Conservation (phyloP, 2,888 invertebrate genomes). For the Dilophus febrilis region DNA sequence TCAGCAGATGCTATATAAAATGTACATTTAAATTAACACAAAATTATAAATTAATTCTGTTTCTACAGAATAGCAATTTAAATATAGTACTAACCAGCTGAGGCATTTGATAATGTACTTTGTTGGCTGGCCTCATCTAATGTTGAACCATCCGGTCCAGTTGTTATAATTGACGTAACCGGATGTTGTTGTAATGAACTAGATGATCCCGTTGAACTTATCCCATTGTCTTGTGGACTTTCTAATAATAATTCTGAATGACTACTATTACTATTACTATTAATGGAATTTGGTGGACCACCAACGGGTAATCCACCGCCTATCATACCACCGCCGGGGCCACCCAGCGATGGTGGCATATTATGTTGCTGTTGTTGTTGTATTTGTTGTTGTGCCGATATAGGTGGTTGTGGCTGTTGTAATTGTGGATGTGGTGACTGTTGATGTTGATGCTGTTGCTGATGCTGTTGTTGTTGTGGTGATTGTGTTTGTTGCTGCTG, state of each 20-base stretch:
- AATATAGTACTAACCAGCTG: too few species aligned
- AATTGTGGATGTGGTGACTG: neutral
- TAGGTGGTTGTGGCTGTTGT: slow-evolving; percentile 9
- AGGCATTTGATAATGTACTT: slow-evolving; percentile 82
- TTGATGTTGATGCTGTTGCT: slow-evolving; percentile 12
- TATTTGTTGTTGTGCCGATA: too few species aligned
- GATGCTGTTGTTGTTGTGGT: slow-evolving; percentile 7
- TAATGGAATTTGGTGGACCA: neutral
- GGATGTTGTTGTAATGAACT: slow-evolving; percentile 37
- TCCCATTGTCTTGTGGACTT: slow-evolving; percentile 47
- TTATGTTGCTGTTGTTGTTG: slow-evolving; percentile 9
- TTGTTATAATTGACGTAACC: slow-evolving; percentile 74
- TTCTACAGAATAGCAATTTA: neutral
- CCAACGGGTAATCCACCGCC: slow-evolving; percentile 32
- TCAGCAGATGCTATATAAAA: slow-evolving; percentile 55
- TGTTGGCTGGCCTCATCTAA: slow-evolving; percentile 86
- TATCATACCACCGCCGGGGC: slow-evolving; percentile 14
- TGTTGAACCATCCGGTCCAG: slow-evolving; percentile 76
- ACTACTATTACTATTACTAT: slow-evolving; percentile 18
- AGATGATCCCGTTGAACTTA: slow-evolving; percentile 28
- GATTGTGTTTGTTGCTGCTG: slow-evolving; percentile 25
- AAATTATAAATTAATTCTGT: neutral
- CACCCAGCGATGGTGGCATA: neutral
- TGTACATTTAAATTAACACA: too few species aligned
- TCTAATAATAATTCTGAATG: slow-evolving; percentile 17